Evolutionary conservation across 2,888 invertebrate genomes (phyloP), one percentile per base, ranked within the genome.

Genomic region (Hirudinaria manillensis): DNA sequence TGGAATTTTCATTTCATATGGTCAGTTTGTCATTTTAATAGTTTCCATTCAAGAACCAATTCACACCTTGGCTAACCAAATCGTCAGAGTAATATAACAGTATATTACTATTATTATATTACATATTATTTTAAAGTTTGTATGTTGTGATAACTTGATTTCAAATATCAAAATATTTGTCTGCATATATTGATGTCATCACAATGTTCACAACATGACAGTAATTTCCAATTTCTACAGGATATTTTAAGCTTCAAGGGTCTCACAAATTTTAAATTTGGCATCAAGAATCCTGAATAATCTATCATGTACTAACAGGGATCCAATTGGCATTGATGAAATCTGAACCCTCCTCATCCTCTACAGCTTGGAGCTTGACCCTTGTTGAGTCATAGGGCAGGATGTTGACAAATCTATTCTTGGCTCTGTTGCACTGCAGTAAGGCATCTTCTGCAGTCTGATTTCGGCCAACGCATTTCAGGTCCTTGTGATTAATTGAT

Each of bases 361-460:
- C 87, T 19, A 82, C 82, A 13, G 87, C 85, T 61, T 88, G 86
- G 71, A 91, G 84, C 80, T 89, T 89, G 0, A 90, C 90, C 75
- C 90, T 86, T 32, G 89, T 89, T 79, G 89, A 88, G 82, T 91
- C 77, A 38, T 97, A 99, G 0, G 99, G 97, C 80, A 98, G 88
- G 86, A 99, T 98, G 88, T 99, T 99, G 77, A 98, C 98, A 87
- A 99, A 99, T 70, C 84, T 51, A 7, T 51, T 38, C 24, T 53
- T 51, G 51, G 95, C 95, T 68, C 98, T 89, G 87, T 99, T 99
- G 83, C 92, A 92, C 27, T 96, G 93, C 81, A 97, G 87, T 87
- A 98, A 96, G 19, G 98, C 82, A n/a, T 81, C 82, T 0, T 55
- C 70, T 10, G 32, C 45, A 7, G 75, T 21, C 72, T 77, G 77